phyloP scores from a whole-genome alignment of 2,113 vertebrate genomes.

The Lepisosteus oculatus region DNA sequence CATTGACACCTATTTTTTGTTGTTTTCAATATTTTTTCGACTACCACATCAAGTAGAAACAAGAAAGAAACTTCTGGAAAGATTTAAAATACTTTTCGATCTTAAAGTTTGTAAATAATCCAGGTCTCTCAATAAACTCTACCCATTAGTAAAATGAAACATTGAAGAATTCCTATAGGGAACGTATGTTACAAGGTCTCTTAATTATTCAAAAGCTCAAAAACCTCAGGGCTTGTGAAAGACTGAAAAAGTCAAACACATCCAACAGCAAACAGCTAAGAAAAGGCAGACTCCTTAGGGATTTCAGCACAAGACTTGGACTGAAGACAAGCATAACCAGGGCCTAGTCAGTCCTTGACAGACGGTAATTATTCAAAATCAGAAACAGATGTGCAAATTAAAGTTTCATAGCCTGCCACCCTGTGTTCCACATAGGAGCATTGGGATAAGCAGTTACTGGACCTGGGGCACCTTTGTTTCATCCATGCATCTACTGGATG shows the following conservation, averaged over 20 bases:
- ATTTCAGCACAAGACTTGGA: background rate
- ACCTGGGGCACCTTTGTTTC: slow-evolving; percentile 7
- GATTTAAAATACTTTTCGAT: background rate
- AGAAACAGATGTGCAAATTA: background rate
- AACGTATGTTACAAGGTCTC: background rate
- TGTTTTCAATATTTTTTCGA: background rate
- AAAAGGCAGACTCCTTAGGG: background rate
- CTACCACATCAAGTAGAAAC: background rate
- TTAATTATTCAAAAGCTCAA: slow-evolving; percentile 14
- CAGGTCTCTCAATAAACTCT: background rate
- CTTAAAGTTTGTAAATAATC: background rate
- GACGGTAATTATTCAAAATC: background rate
- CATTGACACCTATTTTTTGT: background rate
- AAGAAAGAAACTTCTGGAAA: background rate
- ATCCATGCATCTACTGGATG: background rate
- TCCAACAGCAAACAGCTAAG: slow-evolving; percentile 1
- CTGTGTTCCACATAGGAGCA: slow-evolving; percentile 7
- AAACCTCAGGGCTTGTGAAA: slow-evolving; percentile 3
- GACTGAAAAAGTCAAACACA: slow-evolving; percentile 4
- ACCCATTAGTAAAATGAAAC: background rate
- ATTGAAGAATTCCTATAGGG: background rate
- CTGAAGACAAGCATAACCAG: background rate
- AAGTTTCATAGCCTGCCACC: slow-evolving; percentile 1
- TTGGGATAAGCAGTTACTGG: background rate
- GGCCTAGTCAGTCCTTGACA: background rate